Conservation (phyloP, 2,113 vertebrate genomes). For the Charadrius vociferus region DNA sequence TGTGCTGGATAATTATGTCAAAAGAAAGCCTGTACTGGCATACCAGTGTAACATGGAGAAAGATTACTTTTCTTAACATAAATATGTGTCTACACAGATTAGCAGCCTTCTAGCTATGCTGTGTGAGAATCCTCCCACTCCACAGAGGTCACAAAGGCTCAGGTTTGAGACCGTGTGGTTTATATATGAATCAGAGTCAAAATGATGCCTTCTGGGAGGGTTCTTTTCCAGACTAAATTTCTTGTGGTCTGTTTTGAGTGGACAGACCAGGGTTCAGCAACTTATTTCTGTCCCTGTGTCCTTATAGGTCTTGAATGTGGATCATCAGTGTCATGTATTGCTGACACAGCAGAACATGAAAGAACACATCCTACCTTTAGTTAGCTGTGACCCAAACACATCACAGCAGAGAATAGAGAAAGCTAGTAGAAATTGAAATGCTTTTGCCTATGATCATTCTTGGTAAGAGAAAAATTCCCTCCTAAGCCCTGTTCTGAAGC, state of each 20-base stretch:
- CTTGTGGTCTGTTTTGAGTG: background rate
- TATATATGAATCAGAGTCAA: background rate
- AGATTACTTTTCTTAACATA: background rate
- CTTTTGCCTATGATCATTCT: background rate
- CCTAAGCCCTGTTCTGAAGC: background rate
- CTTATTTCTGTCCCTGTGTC: background rate
- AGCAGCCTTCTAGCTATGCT: background rate
- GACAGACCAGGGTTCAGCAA: background rate
- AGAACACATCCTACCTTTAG: background rate
- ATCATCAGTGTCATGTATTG: background rate
- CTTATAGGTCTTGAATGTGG: background rate
- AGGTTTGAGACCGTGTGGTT: background rate
- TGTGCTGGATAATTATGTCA: background rate
- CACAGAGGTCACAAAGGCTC: background rate
- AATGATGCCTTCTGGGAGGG: background rate
- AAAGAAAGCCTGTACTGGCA: background rate
- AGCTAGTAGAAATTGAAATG: background rate
- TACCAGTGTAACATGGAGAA: background rate
- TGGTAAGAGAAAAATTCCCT: background rate
- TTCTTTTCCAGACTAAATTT: background rate
- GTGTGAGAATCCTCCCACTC: background rate
- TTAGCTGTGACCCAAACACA: background rate
- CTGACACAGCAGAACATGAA: background rate
- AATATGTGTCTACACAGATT: background rate
- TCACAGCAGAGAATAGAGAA: background rate